Evolutionary conservation across 1,140 invertebrate species (phyloP).

Genomic region (Anadara kagoshimensis): DNA sequence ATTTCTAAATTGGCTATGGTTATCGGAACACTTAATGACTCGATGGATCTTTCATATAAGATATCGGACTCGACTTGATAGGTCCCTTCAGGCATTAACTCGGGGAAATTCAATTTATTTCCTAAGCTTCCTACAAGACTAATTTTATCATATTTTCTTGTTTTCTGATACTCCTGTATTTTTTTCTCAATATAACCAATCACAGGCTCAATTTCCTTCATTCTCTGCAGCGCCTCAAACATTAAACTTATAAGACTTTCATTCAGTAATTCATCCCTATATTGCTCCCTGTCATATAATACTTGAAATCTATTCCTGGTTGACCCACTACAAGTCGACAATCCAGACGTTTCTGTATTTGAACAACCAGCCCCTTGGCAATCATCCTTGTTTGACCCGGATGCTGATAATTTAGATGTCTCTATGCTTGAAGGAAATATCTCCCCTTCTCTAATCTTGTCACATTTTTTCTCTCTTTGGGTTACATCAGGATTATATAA

Average conservation of each 20-base stretch:
- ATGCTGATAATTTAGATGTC: too few relatives aligned
- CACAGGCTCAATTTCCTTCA: slow-evolving; percentile 5
- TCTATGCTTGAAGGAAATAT: too few relatives aligned
- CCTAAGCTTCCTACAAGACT: slow-evolving; percentile 19
- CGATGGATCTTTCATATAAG: slow-evolving; percentile 1
- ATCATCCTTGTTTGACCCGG: too few relatives aligned
- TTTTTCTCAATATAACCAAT: neutral
- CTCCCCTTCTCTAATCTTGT: too few relatives aligned
- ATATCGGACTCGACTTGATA: slow-evolving; percentile 16
- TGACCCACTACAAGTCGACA: too few relatives aligned
- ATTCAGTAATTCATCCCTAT: neutral
- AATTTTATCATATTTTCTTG: slow-evolving; percentile 4
- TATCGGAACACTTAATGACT: neutral
- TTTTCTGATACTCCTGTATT: neutral
- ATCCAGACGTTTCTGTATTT: too few relatives aligned
- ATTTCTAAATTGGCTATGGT: neutral
- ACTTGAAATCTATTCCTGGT: too few relatives aligned
- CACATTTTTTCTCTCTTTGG: too few relatives aligned
- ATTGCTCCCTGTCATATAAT: too few relatives aligned
- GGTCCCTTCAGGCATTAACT: neutral
- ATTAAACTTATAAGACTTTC: neutral
- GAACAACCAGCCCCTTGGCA: too few relatives aligned
- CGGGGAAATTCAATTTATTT: slow-evolving; percentile 27
- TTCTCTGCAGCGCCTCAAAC: neutral
- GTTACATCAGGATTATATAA: too few relatives aligned